Evolutionary conservation across 2,113 vertebrate species (phyloP), one percentile per base, ranked within the genome.

Genomic region (Cryptoleucopteryx plumbea): DNA sequence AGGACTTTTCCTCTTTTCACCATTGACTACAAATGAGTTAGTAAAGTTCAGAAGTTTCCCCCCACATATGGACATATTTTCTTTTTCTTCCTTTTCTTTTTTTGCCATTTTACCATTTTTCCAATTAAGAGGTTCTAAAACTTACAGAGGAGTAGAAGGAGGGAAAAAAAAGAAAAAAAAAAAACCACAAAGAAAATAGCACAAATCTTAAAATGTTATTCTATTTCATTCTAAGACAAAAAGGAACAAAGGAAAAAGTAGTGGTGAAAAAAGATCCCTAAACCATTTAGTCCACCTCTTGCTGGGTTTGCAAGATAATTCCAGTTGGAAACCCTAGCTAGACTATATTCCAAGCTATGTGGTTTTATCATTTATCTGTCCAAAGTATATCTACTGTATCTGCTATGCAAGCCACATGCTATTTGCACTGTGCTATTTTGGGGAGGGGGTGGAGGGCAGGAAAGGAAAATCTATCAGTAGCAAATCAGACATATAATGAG

Each of bases 321-420:
- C 43, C 81, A 82, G 31, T 36, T 93, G 77, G 88, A 96, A 94
- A 71, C 19, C 14, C 15, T 45, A 61, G 27, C 34, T 68, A 82
- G 52, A 84, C 21, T 75, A 31, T 58, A 78, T 77, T 91, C 78
- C 62, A 94, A 48, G 31, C 26, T 87, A n/a, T 26, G 36, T 67
- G 62, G 36, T 89, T 91, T 97, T 82, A 72, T 65, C 43, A 89
- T 95, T 84, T 86, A 93, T 91, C 43, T 91, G 19, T 82, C 67
- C 63, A 81, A 81, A 82, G 21, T 67, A 34, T 55, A 94, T 77
- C 62, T 93, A 83, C 20, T 63, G 5, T 62, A 96, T 83, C 68
- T 86, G 75, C 75, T 86, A 81, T 78, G 59, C 52, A 93, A 88
- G 67, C n/a, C 75, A 74, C 1, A 2, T 73, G 79, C 32, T 86